phyloP scores from a whole-genome alignment of 2,888 invertebrate species.

The Himalopsyche japonica region DNA sequence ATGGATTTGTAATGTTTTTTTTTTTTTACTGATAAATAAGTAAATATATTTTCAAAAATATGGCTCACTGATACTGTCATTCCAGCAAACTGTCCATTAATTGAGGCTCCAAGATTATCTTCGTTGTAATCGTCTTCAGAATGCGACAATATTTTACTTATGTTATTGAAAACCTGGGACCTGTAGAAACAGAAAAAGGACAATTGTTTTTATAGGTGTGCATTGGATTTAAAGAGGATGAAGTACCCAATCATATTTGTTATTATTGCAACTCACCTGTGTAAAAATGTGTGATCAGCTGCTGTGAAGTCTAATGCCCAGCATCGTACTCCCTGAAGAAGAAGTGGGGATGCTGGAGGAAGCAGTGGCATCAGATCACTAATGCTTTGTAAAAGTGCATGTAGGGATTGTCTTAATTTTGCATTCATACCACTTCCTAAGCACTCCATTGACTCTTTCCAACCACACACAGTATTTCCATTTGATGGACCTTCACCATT shows the following conservation, averaged over 20 bases:
- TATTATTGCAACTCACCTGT: constrained; percentile 54
- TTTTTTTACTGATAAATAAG: no score
- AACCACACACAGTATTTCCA: constrained; percentile 7
- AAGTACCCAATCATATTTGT: background rate
- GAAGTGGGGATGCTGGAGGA: constrained; percentile 83
- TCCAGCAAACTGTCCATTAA: constrained; percentile 25
- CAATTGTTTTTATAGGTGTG: background rate
- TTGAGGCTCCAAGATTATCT: constrained; percentile 51
- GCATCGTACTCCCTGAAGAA: constrained; percentile 90
- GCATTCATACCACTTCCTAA: constrained; percentile 6
- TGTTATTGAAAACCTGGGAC: constrained; percentile 93
- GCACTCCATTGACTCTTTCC: constrained; percentile 18
- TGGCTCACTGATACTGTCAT: background rate
- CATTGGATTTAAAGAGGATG: background rate
- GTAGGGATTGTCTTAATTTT: constrained; percentile 69
- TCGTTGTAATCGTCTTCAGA: constrained; percentile 76
- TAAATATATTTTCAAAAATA: no score
- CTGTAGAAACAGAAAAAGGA: constrained; percentile 48
- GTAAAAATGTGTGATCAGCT: constrained; percentile 89
- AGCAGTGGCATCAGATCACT: constrained; percentile 88
- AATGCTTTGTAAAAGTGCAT: constrained; percentile 85
- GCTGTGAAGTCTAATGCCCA: constrained; percentile 90
- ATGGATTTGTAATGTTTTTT: no score
- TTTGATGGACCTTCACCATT: background rate
- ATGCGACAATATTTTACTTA: constrained; percentile 91